Evolutionary conservation across 2,113 vertebrate genomes (phyloP), one percentile per base, ranked within the genome.

Genomic region (Rostratula benghalensis): DNA sequence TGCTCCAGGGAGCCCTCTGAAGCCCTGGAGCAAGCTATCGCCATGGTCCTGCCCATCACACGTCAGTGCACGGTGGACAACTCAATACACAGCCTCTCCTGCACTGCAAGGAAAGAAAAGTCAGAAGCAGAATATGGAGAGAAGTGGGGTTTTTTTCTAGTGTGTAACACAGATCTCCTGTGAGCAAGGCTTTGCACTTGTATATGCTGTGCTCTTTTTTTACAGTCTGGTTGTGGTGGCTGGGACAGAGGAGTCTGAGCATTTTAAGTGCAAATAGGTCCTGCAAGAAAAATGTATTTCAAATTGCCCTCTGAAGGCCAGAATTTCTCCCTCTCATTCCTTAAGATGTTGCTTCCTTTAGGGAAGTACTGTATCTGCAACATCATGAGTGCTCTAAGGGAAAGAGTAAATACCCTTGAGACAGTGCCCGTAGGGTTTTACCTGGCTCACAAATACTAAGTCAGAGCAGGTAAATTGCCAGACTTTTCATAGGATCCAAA

Each of bases 1-100:
- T 50, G 33, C 63, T 69, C 48, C 30, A 51, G 39, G n/a, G 57
- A 61, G 28, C 20, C 6, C 30, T 39, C 39, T 3, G 8, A 69
- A 73, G 53, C 33, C 56, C 63, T 53, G 78, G 35, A 84, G 73
- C 33, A 48, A 56, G 83, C 10, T 39, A 7, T 33, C 1, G 0
- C 71, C 35, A 14, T 0, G 4, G 31, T 37, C 5, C 8, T 93
- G 78, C 54, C 50, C 30, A 6, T 41, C 10, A 0, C 12, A 6
- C 10, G 64, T 37, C 57, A 30, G 56, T 41, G 48, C 59, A 56
- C 25, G 59, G 54, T 10, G 14, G 45, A n/a, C 2, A 8, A 33
- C 33, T 91, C 64, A 24, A 12, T 51, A 7, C 37, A 8, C 2
- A 10, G 39, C 48, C 68, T 14, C 53, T 90, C 33, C 76, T 41